phyloP scores from a whole-genome alignment of 2,888 invertebrate species.

The Mechanitis mazaeus region DNA sequence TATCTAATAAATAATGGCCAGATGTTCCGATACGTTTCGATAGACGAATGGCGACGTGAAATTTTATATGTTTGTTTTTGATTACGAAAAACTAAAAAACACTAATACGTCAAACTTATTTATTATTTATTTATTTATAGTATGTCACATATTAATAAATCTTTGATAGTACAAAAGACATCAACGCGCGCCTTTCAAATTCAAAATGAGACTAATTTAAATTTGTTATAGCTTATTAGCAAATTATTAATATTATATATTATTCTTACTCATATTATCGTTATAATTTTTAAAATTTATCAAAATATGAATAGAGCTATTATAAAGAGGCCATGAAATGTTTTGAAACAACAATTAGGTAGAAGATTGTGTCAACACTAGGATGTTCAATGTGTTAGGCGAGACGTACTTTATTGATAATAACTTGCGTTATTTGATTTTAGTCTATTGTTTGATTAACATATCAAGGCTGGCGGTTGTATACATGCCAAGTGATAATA shows the following conservation, averaged over 20 bases:
- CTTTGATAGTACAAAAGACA: constrained; percentile 22
- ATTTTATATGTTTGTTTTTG: neutral
- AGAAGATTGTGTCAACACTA: constrained; percentile 33
- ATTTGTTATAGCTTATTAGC: no score
- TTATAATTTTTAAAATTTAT: no score
- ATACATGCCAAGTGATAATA: constrained; percentile 75
- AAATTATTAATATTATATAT: no score
- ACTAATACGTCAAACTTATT: neutral
- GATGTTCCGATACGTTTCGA: constrained; percentile 5
- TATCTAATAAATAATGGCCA: constrained; percentile 25
- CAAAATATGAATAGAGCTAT: neutral
- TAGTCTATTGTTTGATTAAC: constrained; percentile 73
- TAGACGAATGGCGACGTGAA: neutral
- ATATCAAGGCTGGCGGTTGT: constrained; percentile 73
- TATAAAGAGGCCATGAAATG: constrained; percentile 1
- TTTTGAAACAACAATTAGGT: constrained; percentile 20
- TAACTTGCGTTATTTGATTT: constrained; percentile 68
- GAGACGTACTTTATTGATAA: constrained; percentile 65
- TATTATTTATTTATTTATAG: neutral
- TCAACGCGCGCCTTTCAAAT: constrained; percentile 25
- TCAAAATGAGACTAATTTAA: constrained; percentile 6
- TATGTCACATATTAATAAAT: neutral
- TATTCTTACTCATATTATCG: no score
- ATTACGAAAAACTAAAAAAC: neutral
- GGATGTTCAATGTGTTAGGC: constrained; percentile 56